Evolutionary conservation across 2,888 invertebrate species (phyloP).

Genomic region (Suillia variegata): DNA sequence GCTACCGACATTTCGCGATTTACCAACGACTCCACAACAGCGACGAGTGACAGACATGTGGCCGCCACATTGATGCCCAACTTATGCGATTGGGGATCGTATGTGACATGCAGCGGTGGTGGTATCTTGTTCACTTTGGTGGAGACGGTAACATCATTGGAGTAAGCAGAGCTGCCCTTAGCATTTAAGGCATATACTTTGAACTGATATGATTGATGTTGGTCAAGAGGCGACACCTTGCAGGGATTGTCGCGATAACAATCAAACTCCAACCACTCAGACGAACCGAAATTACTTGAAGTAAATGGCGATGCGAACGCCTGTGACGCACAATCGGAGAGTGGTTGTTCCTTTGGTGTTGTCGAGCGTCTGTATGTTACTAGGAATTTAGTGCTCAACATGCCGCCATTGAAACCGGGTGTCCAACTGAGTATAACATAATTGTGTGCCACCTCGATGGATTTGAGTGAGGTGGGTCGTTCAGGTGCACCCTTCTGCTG

Average conservation of each 20-base stretch:
- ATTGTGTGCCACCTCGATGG: conserved; percentile 77
- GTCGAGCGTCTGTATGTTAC: conserved; percentile 78
- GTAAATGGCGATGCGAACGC: conserved; percentile 17
- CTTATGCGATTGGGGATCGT: conserved; percentile 77
- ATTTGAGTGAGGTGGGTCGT: conserved; percentile 73
- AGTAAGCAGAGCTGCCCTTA: conserved; percentile 85
- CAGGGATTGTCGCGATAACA: conserved; percentile 87
- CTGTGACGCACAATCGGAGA: conserved; percentile 65
- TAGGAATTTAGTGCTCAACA: conserved; percentile 82
- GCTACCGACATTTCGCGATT: conserved; percentile 65
- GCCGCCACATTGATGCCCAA: conserved; percentile 79
- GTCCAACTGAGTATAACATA: conserved; percentile 85
- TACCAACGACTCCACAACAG: conserved; percentile 74
- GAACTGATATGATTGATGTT: conserved; percentile 84
- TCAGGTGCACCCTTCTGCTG: conserved; percentile 89
- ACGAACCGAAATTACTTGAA: conserved; percentile 47
- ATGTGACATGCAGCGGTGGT: conserved; percentile 79
- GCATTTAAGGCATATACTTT: conserved; percentile 88
- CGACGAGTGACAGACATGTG: conserved; percentile 78
- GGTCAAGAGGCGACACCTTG: conserved; percentile 83
- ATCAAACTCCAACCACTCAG: conserved; percentile 82
- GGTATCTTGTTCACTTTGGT: conserved; percentile 87
- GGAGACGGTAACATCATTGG: conserved; percentile 79
- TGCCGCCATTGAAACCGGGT: conserved; percentile 88
- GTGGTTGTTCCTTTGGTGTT: conserved; percentile 65